Percentiles rank a stretch among this genome's conserved stretches.
Evolutionary conservation across 1,140 invertebrate genomes (phyloP).

Genomic region (Drosophila pachea): DNA sequence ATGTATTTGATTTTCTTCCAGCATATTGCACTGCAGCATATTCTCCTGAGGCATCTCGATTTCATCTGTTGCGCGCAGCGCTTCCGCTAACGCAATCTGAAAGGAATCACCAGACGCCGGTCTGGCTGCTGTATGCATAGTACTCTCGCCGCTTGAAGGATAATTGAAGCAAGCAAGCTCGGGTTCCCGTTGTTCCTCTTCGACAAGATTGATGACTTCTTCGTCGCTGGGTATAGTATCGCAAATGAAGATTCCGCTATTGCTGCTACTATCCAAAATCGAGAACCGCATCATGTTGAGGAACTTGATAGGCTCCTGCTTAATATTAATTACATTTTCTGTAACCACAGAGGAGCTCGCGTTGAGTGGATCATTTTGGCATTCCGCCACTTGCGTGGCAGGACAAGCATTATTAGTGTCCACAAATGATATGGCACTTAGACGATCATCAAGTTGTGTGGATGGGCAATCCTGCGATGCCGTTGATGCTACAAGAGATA

Average conservation of each 20-base stretch:
- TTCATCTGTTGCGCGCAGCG: no score
- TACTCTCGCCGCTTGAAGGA: no score
- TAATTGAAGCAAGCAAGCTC: slow-evolving; percentile 6
- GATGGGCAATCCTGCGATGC: not conserved
- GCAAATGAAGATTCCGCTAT: slow-evolving; percentile 11
- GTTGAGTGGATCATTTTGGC: slow-evolving; percentile 24
- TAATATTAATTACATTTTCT: not conserved
- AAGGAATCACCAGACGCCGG: not conserved
- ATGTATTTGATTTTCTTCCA: no score
- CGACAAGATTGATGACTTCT: slow-evolving; percentile 29
- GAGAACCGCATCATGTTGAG: slow-evolving; percentile 25
- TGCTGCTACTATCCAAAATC: not conserved
- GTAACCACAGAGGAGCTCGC: not conserved
- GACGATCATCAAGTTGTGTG: slow-evolving; percentile 13
- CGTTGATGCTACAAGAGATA: not conserved
- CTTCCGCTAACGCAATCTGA: not conserved
- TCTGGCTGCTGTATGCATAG: no score
- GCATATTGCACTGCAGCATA: no score
- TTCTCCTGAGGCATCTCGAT: no score
- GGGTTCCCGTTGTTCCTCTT: not conserved
- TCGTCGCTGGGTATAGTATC: slow-evolving; percentile 15
- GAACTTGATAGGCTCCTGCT: slow-evolving; percentile 24
- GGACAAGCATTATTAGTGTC: slow-evolving; percentile 17
- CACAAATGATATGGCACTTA: slow-evolving; percentile 17
- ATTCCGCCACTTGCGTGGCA: slow-evolving; percentile 1